Conservation (phyloP, 1,140 invertebrate species). For the Ectropis grisescens region DNA sequence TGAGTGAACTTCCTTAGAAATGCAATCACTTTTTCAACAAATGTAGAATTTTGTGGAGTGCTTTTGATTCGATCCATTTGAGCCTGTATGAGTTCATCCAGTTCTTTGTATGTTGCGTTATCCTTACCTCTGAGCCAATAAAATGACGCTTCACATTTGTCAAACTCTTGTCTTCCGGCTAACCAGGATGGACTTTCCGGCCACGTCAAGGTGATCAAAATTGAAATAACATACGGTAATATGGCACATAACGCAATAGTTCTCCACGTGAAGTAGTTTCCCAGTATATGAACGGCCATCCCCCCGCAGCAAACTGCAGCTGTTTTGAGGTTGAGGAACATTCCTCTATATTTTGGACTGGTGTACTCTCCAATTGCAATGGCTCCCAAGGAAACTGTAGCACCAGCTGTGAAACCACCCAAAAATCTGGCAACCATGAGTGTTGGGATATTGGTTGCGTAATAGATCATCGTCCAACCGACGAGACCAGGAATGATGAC, state of each 20-base stretch:
- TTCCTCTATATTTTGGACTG: constrained; percentile 35
- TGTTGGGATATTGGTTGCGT: constrained; percentile 18
- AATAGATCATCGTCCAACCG: constrained; percentile 39
- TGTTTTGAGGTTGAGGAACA: constrained; percentile 49
- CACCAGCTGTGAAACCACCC: constrained; percentile 29
- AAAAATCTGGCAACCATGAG: constrained; percentile 33
- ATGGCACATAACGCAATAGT: constrained; percentile 28
- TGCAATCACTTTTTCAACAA: constrained; percentile 4
- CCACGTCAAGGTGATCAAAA: constrained; percentile 34
- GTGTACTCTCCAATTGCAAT: constrained; percentile 49
- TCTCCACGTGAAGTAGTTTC: constrained; percentile 33
- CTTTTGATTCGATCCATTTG: constrained; percentile 20
- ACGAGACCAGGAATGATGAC: constrained; percentile 29
- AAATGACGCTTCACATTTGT: constrained; percentile 29
- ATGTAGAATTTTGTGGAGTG: background rate
- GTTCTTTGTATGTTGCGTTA: constrained; percentile 23
- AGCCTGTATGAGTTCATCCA: constrained; percentile 27
- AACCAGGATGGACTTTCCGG: constrained; percentile 49
- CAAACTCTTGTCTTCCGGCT: constrained; percentile 22
- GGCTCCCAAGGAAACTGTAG: constrained; percentile 36
- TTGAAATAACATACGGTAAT: constrained; percentile 18
- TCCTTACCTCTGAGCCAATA: constrained; percentile 34
- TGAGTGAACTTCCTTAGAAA: constrained; percentile 37
- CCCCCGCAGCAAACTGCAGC: constrained; percentile 35
- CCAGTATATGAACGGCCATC: constrained; percentile 29